Evolutionary conservation across 2,797 vertebrate genomes (phyloP).

Genomic region (Acridotheres tristis): DNA sequence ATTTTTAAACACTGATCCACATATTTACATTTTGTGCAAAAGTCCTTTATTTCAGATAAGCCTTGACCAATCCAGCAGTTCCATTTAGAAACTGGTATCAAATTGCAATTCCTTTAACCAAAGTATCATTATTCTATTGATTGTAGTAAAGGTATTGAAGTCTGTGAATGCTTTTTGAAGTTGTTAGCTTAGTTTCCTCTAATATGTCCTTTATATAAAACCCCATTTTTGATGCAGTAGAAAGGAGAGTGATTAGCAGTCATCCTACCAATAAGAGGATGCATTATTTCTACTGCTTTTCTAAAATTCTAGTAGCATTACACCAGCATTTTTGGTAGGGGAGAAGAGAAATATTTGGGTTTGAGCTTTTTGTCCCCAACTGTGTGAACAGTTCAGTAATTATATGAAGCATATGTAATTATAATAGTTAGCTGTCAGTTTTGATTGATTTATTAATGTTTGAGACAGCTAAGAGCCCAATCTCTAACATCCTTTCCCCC

Average conservation of each 20-base stretch:
- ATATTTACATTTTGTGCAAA: not conserved
- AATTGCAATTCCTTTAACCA: not conserved
- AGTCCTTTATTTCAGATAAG: not conserved
- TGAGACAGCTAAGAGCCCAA: no score
- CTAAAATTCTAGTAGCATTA: not conserved
- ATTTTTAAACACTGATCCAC: not conserved
- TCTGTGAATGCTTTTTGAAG: not conserved
- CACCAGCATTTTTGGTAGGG: not conserved
- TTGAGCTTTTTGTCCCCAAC: not conserved
- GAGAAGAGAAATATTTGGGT: not conserved
- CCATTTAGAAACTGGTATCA: not conserved
- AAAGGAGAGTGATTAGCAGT: not conserved
- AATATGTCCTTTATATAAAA: not conserved
- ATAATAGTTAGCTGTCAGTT: not conserved
- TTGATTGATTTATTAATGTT: not conserved
- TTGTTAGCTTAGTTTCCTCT: not conserved
- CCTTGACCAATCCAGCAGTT: not conserved
- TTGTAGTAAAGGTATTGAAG: not conserved
- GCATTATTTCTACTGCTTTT: not conserved
- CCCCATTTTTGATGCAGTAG: not conserved
- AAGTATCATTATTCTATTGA: not conserved
- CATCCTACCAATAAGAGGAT: not conserved
- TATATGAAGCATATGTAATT: not conserved
- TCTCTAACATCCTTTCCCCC: not conserved
- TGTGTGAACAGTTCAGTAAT: not conserved